phyloP scores from a whole-genome alignment of 2,888 invertebrate genomes.

The Euspilapteryx auroguttella region DNA sequence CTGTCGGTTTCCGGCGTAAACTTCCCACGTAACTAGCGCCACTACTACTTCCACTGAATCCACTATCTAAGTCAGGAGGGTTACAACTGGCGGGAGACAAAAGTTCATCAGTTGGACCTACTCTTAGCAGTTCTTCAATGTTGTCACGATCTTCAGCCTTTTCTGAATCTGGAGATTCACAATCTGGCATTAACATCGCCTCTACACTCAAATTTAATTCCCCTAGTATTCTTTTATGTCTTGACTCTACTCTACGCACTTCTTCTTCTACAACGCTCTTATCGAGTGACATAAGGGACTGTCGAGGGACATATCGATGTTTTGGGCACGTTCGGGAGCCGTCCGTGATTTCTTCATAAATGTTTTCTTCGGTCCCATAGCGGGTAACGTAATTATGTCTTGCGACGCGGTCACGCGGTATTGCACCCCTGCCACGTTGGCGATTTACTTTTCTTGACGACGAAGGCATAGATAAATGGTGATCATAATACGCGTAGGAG shows the following conservation, averaged over 20 bases:
- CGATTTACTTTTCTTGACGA: constrained; percentile 46
- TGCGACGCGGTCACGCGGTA: constrained; percentile 40
- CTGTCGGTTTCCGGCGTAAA: constrained; percentile 59
- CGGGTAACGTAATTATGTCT: constrained; percentile 75
- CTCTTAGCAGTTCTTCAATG: constrained; percentile 67
- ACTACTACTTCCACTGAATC: constrained; percentile 82
- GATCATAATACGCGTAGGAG: constrained; percentile 83
- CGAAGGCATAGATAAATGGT: constrained; percentile 67
- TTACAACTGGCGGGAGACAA: constrained; percentile 69
- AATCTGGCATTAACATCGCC: constrained; percentile 87
- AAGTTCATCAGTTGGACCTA: constrained; percentile 72
- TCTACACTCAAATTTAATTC: constrained; percentile 87
- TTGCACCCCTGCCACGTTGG: constrained; percentile 41
- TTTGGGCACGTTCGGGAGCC: constrained; percentile 56
- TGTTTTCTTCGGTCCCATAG: constrained; percentile 84
- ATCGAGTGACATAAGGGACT: constrained; percentile 68
- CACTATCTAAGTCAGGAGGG: constrained; percentile 75
- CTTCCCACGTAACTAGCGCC: constrained; percentile 80
- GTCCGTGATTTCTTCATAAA: constrained; percentile 79
- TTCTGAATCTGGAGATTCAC: constrained; percentile 66
- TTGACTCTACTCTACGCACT: constrained; percentile 78
- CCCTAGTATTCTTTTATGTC: constrained; percentile 80
- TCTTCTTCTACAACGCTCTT: constrained; percentile 81
- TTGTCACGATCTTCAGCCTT: constrained; percentile 65
- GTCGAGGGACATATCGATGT: constrained; percentile 49